Conservation (phyloP, 2,113 vertebrate species). For the Toxostoma redivivum region DNA sequence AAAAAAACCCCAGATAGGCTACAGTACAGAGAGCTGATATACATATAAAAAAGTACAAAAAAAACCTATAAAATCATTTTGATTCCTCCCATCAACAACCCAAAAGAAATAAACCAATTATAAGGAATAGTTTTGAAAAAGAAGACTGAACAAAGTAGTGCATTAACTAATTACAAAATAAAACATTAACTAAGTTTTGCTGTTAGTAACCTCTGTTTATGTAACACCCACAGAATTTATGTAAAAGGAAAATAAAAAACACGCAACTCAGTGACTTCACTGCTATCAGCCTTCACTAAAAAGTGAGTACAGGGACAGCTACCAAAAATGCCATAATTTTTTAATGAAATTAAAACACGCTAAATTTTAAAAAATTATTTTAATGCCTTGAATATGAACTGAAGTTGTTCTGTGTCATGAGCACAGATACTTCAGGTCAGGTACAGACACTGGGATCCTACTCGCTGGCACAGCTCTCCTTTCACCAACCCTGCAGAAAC, state of each 20-base stretch:
- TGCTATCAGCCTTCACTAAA: neutral
- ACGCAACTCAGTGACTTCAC: neutral
- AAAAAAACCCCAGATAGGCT: neutral
- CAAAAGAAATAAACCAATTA: neutral
- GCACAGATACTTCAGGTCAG: neutral
- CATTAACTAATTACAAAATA: neutral
- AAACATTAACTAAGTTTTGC: neutral
- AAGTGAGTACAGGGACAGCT: neutral
- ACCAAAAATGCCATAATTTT: neutral
- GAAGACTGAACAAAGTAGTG: neutral
- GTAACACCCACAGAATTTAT: neutral
- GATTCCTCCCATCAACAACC: neutral
- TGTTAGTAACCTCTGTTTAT: neutral
- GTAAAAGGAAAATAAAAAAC: neutral
- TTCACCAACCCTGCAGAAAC: neutral
- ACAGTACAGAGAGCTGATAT: neutral
- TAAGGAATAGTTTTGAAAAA: neutral
- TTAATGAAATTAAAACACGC: neutral
- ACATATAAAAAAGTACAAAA: neutral
- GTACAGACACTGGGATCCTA: fast-evolving
- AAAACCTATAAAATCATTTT: neutral
- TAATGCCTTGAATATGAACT: neutral
- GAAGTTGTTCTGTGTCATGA: neutral
- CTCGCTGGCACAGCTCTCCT: fast-evolving
- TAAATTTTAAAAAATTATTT: neutral